Percentiles rank a stretch among this genome's conserved stretches.
phyloP scores from a whole-genome alignment of 2,113 vertebrate genomes.

The Atractosteus spatula region DNA sequence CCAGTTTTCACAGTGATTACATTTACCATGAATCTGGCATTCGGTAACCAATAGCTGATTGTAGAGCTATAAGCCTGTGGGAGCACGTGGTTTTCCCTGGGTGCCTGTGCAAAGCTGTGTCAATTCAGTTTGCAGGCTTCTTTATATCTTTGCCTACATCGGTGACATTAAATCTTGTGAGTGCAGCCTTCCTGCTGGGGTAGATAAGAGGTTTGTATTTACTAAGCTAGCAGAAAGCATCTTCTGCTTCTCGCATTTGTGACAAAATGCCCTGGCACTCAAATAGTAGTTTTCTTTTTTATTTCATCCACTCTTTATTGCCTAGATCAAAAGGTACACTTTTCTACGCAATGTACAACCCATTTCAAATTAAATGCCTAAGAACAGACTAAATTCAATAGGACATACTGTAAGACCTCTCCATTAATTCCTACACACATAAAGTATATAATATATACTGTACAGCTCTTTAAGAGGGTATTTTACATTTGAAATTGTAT shows the following conservation, averaged over 20 bases:
- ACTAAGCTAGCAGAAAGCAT: conserved; percentile 5
- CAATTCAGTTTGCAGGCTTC: conserved; percentile 1
- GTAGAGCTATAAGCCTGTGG: not conserved
- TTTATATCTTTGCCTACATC: conserved; percentile 17
- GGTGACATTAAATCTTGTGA: conserved; percentile 18
- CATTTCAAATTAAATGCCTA: too few species aligned
- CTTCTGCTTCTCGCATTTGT: not conserved
- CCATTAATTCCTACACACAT: too few species aligned
- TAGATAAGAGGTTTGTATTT: conserved; percentile 5
- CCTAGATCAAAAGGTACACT: too few species aligned
- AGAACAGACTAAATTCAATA: too few species aligned
- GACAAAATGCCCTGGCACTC: too few species aligned
- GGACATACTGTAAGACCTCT: too few species aligned
- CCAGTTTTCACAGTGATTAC: not conserved
- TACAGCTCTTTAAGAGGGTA: too few species aligned
- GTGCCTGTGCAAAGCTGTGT: not conserved
- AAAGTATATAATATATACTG: too few species aligned
- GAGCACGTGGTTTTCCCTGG: conserved; percentile 4
- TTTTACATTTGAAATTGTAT: too few species aligned
- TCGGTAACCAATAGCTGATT: not conserved
- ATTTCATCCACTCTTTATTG: too few species aligned
- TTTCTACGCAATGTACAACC: too few species aligned
- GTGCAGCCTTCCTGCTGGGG: conserved; percentile 9
- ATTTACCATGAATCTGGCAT: not conserved
- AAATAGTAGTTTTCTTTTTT: too few species aligned